These are phyloP conservation scores for Scomberomorus guttatus DNA, from an alignment of 2,797 vertebrate genomes.

Conservation along the genomic window DNA sequence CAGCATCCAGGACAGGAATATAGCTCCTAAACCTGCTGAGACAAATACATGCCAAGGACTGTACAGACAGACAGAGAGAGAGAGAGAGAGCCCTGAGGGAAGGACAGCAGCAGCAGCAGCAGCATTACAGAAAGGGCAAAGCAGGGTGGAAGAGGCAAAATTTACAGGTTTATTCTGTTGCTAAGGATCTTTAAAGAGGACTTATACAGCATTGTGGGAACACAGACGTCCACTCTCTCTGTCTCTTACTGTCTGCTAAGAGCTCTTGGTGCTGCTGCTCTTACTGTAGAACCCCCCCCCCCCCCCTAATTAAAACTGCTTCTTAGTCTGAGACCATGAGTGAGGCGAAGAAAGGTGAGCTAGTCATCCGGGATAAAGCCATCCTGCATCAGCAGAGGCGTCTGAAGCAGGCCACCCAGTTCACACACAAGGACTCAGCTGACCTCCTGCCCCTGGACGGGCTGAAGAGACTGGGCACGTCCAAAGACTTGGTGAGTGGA, in stretches of 20 bases:
- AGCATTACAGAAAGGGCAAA: constrained; percentile 38
- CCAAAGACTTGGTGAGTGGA: constrained; percentile 95
- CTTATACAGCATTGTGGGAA: not conserved
- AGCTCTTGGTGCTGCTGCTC: constrained; percentile 13
- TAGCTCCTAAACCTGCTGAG: constrained; percentile 50
- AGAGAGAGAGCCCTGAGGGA: constrained; percentile 40
- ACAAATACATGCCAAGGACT: constrained; percentile 58
- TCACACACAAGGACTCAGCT: constrained; percentile 97
- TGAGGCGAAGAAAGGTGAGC: constrained; percentile 85
- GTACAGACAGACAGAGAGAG: constrained; percentile 32
- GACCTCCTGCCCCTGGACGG: constrained; percentile 97
- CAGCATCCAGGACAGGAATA: constrained; percentile 46
- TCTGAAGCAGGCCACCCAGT: constrained; percentile 96
- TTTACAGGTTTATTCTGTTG: constrained; percentile 33
- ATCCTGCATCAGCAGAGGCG: constrained; percentile 94
- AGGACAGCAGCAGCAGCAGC: constrained; percentile 28
- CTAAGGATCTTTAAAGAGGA: constrained; percentile 43
- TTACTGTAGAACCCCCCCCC: no score
- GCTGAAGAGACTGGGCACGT: constrained; percentile 94
- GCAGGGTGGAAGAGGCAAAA: constrained; percentile 16
- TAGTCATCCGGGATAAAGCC: constrained; percentile 90
- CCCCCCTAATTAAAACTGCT: constrained; percentile 35
- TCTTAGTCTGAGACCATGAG: constrained; percentile 79
- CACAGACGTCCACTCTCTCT: constrained; percentile 15
- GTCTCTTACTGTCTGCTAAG: constrained; percentile 3